phyloP scores from a whole-genome alignment of 2,888 invertebrate species.

The Unio pictorum region DNA sequence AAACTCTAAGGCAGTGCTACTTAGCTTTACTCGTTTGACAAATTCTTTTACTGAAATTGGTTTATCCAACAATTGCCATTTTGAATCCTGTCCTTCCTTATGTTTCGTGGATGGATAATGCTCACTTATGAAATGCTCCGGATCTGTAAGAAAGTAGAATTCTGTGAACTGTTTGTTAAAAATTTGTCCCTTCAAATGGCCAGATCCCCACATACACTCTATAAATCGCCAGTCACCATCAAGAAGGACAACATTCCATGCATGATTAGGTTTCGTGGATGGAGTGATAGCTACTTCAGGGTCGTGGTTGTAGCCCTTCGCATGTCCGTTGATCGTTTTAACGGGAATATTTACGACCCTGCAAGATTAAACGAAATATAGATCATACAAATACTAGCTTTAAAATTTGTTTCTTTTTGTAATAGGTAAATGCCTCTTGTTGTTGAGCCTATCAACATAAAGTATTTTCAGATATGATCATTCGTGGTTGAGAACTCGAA shows the following conservation, averaged over 20 bases:
- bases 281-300: slow-evolving; percentile 10
- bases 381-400: no score
- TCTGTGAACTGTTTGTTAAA: slow-evolving; percentile 28
- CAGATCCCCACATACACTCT: slow-evolving; percentile 30
- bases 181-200: slow-evolving; percentile 1
- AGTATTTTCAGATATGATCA: no score
- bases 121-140: slow-evolving; percentile 28
- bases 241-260: slow-evolving; percentile 25
- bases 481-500: no score
- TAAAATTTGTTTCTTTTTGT: no score
- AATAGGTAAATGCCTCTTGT: no score
- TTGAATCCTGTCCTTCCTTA: slow-evolving; percentile 12
- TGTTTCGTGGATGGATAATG: slow-evolving; percentile 33
- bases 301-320: slow-evolving; percentile 20
- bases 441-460: no score
- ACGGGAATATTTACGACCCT: slow-evolving; percentile 17
- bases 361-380: slow-evolving; percentile 1
- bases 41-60: slow-evolving; percentile 18
- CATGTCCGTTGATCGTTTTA: slow-evolving; percentile 16
- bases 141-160: slow-evolving; percentile 45
- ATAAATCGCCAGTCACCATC: slow-evolving; percentile 25
- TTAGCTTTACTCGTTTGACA: slow-evolving; percentile 11
- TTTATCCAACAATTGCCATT: slow-evolving; percentile 32
- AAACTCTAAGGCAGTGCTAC: slow-evolving; percentile 6
- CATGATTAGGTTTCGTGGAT: slow-evolving; percentile 17